Base-by-base conservation (phyloP, 2,888 invertebrate species). In the Sphinx pinastri region DNA sequence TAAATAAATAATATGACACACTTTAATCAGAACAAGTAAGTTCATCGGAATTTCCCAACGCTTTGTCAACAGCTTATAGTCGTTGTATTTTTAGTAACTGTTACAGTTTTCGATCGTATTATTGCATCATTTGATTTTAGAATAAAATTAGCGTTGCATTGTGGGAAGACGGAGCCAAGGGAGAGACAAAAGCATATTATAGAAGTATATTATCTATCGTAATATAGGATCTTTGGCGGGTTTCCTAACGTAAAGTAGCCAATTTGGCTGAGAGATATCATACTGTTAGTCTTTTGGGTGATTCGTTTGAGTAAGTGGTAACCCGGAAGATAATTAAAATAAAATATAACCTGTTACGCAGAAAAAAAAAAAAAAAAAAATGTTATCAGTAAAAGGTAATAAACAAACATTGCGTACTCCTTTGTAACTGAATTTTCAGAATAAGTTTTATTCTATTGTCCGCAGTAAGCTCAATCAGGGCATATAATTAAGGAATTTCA, bases 131-230 rank as follows among this genome's bases (percentile, higher is more conserved):
- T 60, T 47, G 13, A 58, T 58, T 7, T 59, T 38, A 59, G 16
- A 54, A 54, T 59, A 59, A 59, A 59, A 45, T 59, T 59, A 59
- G 59, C 59, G 31, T n/a, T 2, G 58, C 58, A n/a, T 59, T 38
- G 59, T 38, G 38, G 3, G 8, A 8, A 10, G 8, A 8, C n/a
- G 38, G 38, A 59, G 59, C 31, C 38, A 54, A 54, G 0, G 2
- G 14, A 52, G 58, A 58, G 14, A 59, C 59, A 59, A 59, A n/a
- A 14, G 7, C n/a, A 38, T 5, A 38, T 38, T 38, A 2, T 25
- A 38, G 6, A 38, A 38, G 38, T 38, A 6, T 2, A 38, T 38
- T 4, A 6, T 38, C 4, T 38, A 25, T 25, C 25, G 25, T 38
- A 4, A 38, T 38, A 38, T 8, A 38, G 38, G 38, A 38, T 38